Percentiles rank a stretch among this genome's conserved stretches.
Evolutionary conservation across 2,888 invertebrate species (phyloP).

Genomic region (Amorpha juglandis): DNA sequence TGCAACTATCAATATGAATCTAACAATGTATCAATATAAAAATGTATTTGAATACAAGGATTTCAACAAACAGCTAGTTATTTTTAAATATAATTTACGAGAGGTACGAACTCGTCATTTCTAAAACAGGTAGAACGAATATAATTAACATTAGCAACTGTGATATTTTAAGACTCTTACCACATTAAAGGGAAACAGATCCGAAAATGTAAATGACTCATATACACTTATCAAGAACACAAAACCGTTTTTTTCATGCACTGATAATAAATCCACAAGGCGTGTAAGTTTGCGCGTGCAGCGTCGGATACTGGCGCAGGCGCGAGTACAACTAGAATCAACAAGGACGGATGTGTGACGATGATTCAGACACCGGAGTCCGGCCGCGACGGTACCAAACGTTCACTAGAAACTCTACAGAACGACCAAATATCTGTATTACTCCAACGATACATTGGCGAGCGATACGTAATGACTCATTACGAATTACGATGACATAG

Average conservation of each 20-base stretch:
- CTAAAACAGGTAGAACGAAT: not conserved
- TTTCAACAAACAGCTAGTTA: not conserved
- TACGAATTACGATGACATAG: slow-evolving; percentile 54
- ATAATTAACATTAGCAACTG: not conserved
- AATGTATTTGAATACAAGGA: not conserved
- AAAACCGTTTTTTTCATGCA: slow-evolving; percentile 68
- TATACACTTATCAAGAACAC: slow-evolving; percentile 59
- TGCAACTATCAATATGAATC: slow-evolving; percentile 1
- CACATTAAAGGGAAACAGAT: slow-evolving; percentile 43
- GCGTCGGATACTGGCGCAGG: slow-evolving; percentile 55
- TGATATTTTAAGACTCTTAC: slow-evolving; percentile 38
- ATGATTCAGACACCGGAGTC: slow-evolving; percentile 71
- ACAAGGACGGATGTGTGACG: slow-evolving; percentile 64
- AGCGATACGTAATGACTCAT: slow-evolving; percentile 57
- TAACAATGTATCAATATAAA: not conserved
- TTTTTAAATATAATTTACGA: slow-evolving; percentile 15
- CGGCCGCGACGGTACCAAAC: slow-evolving; percentile 60
- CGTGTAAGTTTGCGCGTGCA: slow-evolving; percentile 74
- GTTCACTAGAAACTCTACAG: slow-evolving; percentile 60
- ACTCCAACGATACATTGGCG: slow-evolving; percentile 45
- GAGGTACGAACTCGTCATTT: not conserved
- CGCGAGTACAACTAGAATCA: slow-evolving; percentile 42
- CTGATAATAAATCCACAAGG: slow-evolving; percentile 60
- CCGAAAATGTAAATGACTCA: slow-evolving; percentile 45
- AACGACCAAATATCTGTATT: slow-evolving; percentile 49